Conservation (phyloP, 1,140 invertebrate species). For the fruit fly (Drosophila melanogaster) region DNA sequence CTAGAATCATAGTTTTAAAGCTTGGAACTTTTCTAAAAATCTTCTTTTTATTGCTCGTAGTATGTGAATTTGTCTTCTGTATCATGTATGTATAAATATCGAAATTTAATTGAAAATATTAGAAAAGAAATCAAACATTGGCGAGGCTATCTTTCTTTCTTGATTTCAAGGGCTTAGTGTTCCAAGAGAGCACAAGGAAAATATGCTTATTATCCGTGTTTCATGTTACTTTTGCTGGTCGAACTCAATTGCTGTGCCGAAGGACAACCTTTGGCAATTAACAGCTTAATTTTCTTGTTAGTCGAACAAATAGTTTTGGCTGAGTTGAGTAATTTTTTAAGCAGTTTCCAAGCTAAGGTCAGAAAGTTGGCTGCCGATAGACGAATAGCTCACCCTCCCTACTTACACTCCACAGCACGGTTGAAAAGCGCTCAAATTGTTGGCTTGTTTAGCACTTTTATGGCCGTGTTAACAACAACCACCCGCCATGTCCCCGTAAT, state of each 20-base stretch:
- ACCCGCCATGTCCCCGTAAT: constrained; percentile 3
- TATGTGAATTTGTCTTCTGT: too few species aligned
- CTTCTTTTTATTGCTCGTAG: too few species aligned
- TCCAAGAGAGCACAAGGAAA: too few species aligned
- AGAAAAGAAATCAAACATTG: too few species aligned
- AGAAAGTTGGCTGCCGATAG: constrained; percentile 44
- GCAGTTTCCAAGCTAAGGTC: constrained; percentile 64
- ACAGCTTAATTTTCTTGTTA: constrained; percentile 38
- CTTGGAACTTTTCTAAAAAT: too few species aligned
- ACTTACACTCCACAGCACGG: constrained; percentile 34
- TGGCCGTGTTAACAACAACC: constrained; percentile 61
- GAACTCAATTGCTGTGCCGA: constrained; percentile 11
- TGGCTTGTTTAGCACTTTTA: constrained; percentile 74
- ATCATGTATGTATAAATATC: too few species aligned
- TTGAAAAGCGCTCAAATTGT: constrained; percentile 62
- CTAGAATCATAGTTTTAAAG: too few species aligned
- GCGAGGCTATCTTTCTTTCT: too few species aligned
- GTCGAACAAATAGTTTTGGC: constrained; percentile 45
- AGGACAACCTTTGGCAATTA: constrained; percentile 54
- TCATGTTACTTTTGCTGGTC: neutral
- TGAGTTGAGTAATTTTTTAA: constrained; percentile 47
- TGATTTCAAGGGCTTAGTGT: too few species aligned
- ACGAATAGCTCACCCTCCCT: constrained; percentile 22
- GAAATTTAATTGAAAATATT: too few species aligned
- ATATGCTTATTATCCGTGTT: too few species aligned